Conservation (phyloP, 2,797 vertebrate species). For the Sylvia borin region DNA sequence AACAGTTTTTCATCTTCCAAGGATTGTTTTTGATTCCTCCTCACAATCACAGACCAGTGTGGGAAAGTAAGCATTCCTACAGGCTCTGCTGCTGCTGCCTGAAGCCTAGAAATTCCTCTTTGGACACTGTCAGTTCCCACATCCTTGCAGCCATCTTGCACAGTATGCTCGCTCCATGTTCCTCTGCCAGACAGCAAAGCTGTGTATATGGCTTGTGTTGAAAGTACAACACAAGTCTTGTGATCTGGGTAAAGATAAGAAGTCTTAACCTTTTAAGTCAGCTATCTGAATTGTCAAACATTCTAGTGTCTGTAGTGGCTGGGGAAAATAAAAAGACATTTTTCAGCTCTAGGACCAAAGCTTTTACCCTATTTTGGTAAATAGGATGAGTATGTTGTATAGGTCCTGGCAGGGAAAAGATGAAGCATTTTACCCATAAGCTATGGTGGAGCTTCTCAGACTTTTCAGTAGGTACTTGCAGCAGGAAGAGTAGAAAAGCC, state of each 20-base stretch:
- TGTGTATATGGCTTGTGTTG: not conserved
- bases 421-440: not conserved
- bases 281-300: not conserved
- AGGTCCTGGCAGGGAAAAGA: not conserved
- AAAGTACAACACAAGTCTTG: not conserved
- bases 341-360: not conserved
- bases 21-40: no score
- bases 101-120: no score
- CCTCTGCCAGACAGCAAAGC: not conserved
- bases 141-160: not conserved
- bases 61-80: no score
- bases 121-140: no score
- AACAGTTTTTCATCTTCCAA: no score
- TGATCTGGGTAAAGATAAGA: not conserved
- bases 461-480: not conserved
- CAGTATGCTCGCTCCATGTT: not conserved
- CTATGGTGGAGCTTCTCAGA: not conserved
- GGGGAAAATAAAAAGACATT: not conserved
- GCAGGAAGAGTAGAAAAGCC: not conserved
- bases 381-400: not conserved
- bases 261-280: not conserved
- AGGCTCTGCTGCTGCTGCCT: no score
- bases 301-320: not conserved
- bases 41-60: no score
- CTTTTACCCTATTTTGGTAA: not conserved